A percentile compares a stretch with the other conserved stretches of the same genome.
These are phyloP conservation scores for Australoheros scitulus DNA, from an alignment of 2,113 vertebrate species.

Conservation along the genomic window DNA sequence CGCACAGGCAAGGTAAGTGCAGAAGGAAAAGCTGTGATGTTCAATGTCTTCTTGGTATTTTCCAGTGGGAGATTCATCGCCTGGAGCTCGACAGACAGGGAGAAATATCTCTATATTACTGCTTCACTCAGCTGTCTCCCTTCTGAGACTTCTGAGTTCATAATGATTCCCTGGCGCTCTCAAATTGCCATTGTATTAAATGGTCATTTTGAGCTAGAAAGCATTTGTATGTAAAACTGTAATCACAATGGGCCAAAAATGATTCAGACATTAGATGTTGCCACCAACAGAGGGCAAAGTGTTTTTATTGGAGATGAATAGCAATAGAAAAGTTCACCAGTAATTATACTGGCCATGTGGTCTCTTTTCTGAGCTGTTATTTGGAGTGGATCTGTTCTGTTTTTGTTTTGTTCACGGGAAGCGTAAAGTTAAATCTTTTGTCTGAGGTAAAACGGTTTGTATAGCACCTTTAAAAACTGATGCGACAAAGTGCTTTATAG, in stretches of 20 bases:
- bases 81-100: neutral
- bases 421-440: neutral
- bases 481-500: neutral
- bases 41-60: neutral
- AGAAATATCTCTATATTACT: neutral
- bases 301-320: neutral
- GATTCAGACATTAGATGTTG: conserved; percentile 1
- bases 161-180: neutral
- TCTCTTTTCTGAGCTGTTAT: neutral
- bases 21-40: neutral
- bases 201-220: neutral
- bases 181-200: conserved; percentile 8
- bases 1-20: conserved; percentile 47
- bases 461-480: neutral
- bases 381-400: neutral
- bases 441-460: neutral
- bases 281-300: neutral
- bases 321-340: neutral
- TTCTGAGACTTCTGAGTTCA: neutral
- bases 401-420: neutral
- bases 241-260: neutral
- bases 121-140: neutral
- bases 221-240: neutral
- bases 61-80: neutral
- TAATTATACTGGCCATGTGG: neutral